phyloP scores from a whole-genome alignment of 2,113 vertebrate genomes.

The Rhinolophus sinicus region DNA sequence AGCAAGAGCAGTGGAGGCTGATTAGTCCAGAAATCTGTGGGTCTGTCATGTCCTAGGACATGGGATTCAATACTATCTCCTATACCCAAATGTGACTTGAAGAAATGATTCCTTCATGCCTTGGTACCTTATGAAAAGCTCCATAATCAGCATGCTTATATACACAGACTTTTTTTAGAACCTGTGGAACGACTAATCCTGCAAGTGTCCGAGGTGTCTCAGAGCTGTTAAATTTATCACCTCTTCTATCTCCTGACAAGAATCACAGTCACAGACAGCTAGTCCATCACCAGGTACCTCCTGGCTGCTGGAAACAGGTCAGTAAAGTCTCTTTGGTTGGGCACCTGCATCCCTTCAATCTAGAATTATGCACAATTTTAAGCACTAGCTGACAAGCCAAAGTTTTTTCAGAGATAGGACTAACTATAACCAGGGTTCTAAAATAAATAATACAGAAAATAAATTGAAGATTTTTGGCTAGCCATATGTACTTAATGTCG shows the following conservation, averaged over 20 bases:
- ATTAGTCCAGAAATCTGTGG: neutral
- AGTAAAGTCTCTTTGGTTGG: neutral
- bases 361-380: neutral
- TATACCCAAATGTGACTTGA: neutral
- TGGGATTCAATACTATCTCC: neutral
- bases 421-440: neutral
- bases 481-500: neutral
- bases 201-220: neutral
- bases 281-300: neutral
- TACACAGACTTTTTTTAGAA: neutral
- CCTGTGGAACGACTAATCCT: neutral
- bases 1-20: neutral
- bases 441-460: slow-evolving; percentile 32
- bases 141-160: neutral
- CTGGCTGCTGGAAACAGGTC: neutral
- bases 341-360: neutral
- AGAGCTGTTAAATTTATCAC: neutral
- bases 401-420: neutral
- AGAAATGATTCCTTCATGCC: neutral
- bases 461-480: neutral
- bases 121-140: neutral
- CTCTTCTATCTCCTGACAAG: neutral
- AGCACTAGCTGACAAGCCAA: slow-evolving; percentile 5
- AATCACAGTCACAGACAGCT: neutral
- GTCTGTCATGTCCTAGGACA: neutral